Evolutionary conservation across 2,888 invertebrate genomes (phyloP).

Genomic region (Diplolepis rosae): DNA sequence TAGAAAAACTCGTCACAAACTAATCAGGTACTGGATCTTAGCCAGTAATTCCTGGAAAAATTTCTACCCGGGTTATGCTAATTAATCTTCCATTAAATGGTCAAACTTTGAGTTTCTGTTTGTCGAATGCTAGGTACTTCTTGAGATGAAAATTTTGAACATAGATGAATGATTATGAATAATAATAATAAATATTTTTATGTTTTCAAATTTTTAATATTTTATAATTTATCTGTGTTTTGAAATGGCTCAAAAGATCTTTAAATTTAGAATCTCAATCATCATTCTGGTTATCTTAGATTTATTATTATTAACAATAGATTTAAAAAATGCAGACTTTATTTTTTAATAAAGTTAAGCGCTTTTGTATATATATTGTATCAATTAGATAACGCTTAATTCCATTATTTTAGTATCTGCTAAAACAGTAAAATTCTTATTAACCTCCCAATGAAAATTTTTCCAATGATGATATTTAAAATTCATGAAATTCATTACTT

Average conservation of each 20-base stretch:
- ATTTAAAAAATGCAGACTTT: slow-evolving; percentile 23
- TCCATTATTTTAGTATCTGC: neutral
- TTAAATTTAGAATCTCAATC: neutral
- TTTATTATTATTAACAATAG: slow-evolving; percentile 6
- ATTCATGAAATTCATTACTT: too few species aligned
- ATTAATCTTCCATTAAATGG: neutral
- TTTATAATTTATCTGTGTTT: too few species aligned
- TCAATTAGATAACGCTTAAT: neutral
- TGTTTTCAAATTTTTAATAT: too few species aligned
- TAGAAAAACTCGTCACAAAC: too few species aligned
- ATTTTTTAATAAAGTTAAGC: slow-evolving; percentile 21
- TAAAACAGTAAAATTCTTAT: neutral
- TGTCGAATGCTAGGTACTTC: neutral
- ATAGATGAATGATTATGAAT: too few species aligned
- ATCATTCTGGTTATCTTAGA: slow-evolving; percentile 9
- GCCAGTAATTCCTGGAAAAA: too few species aligned
- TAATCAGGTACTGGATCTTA: too few species aligned
- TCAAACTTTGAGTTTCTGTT: neutral
- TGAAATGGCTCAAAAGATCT: slow-evolving; percentile 4
- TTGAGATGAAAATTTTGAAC: too few species aligned
- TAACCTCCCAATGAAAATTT: neutral
- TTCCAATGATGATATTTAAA: neutral
- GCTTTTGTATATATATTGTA: slow-evolving; percentile 18
- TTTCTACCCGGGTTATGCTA: too few species aligned
- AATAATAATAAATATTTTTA: too few species aligned